Evolutionary conservation across 53 echinoderm and acorn worm species (phyloP).

Genomic region (Holothuria scabra): DNA sequence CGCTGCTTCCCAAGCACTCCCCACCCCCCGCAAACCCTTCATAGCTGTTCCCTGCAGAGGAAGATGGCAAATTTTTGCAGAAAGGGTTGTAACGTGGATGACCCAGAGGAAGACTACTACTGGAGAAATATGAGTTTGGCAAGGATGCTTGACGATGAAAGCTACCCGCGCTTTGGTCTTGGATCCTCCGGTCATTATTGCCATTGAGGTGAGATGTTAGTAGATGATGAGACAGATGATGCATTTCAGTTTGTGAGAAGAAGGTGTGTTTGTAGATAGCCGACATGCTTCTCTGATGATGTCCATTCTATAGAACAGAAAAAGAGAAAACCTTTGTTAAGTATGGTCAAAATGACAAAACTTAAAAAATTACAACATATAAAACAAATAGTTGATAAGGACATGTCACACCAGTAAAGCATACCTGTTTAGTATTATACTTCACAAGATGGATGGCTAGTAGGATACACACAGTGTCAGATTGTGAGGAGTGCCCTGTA

Average conservation of each 20-base stretch:
- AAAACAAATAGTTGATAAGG: too few relatives aligned
- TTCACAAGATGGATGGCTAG: too few relatives aligned
- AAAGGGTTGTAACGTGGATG: slow-evolving; percentile 17
- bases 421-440: too few relatives aligned
- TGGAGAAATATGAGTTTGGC: slow-evolving; percentile 34
- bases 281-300: slow-evolving; percentile 9
- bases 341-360: too few relatives aligned
- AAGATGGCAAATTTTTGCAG: slow-evolving; percentile 33
- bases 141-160: slow-evolving; percentile 45
- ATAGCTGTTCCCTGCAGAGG: neutral
- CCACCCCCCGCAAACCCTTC: slow-evolving; percentile 35
- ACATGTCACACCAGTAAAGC: too few relatives aligned
- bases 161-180: neutral
- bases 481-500: too few relatives aligned
- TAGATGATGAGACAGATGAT: slow-evolving; percentile 34
- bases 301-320: neutral
- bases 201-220: slow-evolving; percentile 36
- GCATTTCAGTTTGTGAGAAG: slow-evolving; percentile 43
- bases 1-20: slow-evolving; percentile 27
- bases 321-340: neutral
- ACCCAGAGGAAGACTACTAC: slow-evolving; percentile 33
- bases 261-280: slow-evolving; percentile 32
- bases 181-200: slow-evolving; percentile 17
- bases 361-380: too few relatives aligned
- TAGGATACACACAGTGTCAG: too few relatives aligned